Percentiles rank a stretch among this genome's conserved stretches.
Conservation (phyloP, 1,140 invertebrate genomes). For the Megalopta genalis region DNA sequence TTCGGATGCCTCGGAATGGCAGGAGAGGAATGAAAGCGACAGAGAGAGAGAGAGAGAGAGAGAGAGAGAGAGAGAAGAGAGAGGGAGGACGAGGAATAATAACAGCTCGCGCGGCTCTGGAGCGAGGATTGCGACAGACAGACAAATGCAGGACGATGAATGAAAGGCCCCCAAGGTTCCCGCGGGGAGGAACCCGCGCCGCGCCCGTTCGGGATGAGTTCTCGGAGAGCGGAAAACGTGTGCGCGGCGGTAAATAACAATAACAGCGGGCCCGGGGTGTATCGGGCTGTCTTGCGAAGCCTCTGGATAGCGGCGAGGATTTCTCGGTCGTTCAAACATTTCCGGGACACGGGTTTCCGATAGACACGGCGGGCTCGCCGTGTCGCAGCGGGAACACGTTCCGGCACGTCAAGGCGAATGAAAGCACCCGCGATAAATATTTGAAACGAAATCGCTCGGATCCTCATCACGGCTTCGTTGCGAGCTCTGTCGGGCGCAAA, state of each 20-base stretch:
- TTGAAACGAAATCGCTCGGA: not conserved
- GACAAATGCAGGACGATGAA: not conserved
- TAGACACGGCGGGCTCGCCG: not conserved
- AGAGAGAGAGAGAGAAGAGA: too few species aligned
- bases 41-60: too few species aligned
- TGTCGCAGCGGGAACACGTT: not conserved
- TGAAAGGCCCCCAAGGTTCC: not conserved
- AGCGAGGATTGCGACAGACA: not conserved
- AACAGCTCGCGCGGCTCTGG: not conserved
- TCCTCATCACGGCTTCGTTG: not conserved
- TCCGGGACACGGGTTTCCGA: not conserved
- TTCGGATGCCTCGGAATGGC: not conserved
- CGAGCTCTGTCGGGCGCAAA: not conserved
- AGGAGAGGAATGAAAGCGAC: not conserved
- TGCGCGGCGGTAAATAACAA: not conserved
- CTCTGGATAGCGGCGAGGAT: too few species aligned
- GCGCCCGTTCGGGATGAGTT: not conserved
- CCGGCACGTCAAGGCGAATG: not conserved
- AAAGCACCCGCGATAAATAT: not conserved
- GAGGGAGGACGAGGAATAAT: slow-evolving; percentile 9
- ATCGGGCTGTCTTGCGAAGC: not conserved
- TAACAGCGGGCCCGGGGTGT: not conserved
- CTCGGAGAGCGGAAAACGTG: not conserved
- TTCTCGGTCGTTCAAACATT: not conserved
- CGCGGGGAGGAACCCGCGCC: not conserved